Evolutionary conservation across 2,888 invertebrate species (phyloP), one percentile per base, ranked within the genome.

Genomic region (Dicycla oo): DNA sequence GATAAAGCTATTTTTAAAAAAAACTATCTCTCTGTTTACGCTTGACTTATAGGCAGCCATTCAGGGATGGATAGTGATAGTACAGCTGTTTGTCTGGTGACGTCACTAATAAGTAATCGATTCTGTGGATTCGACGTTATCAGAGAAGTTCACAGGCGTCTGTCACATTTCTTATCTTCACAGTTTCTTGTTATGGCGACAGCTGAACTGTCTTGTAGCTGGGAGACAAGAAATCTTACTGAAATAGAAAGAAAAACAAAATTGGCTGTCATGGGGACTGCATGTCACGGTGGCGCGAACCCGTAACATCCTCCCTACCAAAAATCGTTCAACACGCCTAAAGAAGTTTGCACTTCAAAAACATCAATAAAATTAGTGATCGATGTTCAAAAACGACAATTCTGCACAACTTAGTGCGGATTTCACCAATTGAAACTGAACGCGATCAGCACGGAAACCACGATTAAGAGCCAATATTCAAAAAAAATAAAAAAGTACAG

Each of bases 41-140:
- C 34, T 54, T 23, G n/a, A 53, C 43, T 54, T 7, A 30, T n/a
- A n/a, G n/a, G n/a, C 20, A 57, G 34, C 43, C 20, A 60, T 20
- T 49, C 20, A 2, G 38, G 47, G 34, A 30, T 45, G 40, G 58
- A 68, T 57, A 79, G 56, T 38, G 61, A 64, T 49, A 34, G 47
- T 54, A 74, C 64, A 78, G 74, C 71, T 69, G 69, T 62, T 34
- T n/a, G 57, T 53, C 34, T 49, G 43, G 18, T 82, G 75, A 73
- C 73, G 72, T 80, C 80, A 84, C 49, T 11, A n/a, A n/a, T 47
- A 45, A 67, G 61, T 71, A 13, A 71, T 60, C 40, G n/a, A n/a
- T n/a, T n/a, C n/a, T n/a, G n/a, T 51, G 54, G 23, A 51, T 45
- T 38, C 15, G 3, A 34, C 47, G 23, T 72, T 81, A 74, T 78